These are phyloP conservation scores for Pempheris klunzingeri DNA, from an alignment of 2,797 vertebrate genomes.

Conservation along the genomic window DNA sequence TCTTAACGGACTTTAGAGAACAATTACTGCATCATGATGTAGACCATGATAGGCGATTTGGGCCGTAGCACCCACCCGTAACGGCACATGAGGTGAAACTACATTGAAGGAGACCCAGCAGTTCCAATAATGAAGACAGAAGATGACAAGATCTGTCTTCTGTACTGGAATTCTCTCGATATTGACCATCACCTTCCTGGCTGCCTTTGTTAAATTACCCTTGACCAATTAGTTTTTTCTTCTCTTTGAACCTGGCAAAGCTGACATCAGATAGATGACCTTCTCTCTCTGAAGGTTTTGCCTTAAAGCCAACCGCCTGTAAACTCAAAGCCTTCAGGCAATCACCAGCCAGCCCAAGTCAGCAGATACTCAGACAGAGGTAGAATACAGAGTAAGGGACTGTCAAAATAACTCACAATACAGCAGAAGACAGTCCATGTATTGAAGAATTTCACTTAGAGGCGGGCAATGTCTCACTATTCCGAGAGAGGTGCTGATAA, in stretches of 20 bases:
- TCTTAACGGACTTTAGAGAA: too few species aligned
- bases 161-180: slow-evolving; percentile 46
- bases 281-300: slow-evolving; percentile 66
- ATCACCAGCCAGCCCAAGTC: slow-evolving; percentile 72
- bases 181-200: slow-evolving; percentile 58
- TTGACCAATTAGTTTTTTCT: slow-evolving; percentile 71
- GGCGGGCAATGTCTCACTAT: slow-evolving; percentile 23
- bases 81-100: slow-evolving; percentile 25
- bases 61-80: too few species aligned
- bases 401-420: slow-evolving; percentile 70
- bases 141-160: slow-evolving; percentile 61
- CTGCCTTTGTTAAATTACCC: slow-evolving; percentile 69
- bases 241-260: slow-evolving; percentile 61
- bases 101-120: slow-evolving; percentile 27
- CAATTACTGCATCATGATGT: too few species aligned
- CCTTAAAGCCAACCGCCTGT: slow-evolving; percentile 68
- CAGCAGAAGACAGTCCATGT: slow-evolving; percentile 47
- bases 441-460: slow-evolving; percentile 47
- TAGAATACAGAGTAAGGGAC: slow-evolving; percentile 73
- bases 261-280: slow-evolving; percentile 75
- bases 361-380: slow-evolving; percentile 65
- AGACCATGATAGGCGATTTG: too few species aligned
- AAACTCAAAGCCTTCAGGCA: slow-evolving; percentile 76
- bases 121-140: slow-evolving; percentile 60
- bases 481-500: slow-evolving; percentile 14